Base-by-base conservation (phyloP, 2,797 vertebrate genomes). In the Poecilia wingei region DNA sequence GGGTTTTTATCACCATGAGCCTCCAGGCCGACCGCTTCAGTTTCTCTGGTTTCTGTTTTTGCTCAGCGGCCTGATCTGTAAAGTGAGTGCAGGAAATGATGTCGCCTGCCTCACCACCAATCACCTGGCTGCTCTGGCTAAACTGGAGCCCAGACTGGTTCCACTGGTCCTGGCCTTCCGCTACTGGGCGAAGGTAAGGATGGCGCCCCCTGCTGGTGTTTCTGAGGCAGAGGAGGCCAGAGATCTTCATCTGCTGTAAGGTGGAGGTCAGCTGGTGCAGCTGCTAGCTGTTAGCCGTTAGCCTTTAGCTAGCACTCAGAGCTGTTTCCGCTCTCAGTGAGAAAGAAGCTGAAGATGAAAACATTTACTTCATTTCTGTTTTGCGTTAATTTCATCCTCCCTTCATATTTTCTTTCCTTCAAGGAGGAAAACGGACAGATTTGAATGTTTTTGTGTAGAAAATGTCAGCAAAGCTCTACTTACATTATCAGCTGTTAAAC, bases 51-150 rank as follows among this genome's bases (percentile, higher is more conserved):
- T 45, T 72, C 2, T 88, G 71, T 88, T 2, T 68, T 22, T 86
- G 53, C 75, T 41, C 94, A 99, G 98, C 87, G 97, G 97, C 80
- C 95, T 99, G 88, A 88, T 95, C 20, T 99, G 98, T 85, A 98
- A 98, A 97, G 98, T 99, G 76, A 99, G 98, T 79, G 98, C 98
- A 72, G 98, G 98, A 77, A 99, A 99, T 80, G 97, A 99, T 7
- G 96, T 98, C 12, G 98, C 98, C 78, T 99, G 97, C 93, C 98
- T 99, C 94, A 99, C 98, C 84, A 98, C 97, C 91, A 98, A 98
- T 91, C 97, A 99, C 87, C 94, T 99, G 92, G 97, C 98, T 90
- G 96, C 97, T 1, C 92, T 99, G 84, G 96, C 96, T 49, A 97
- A 95, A 92, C 93, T 97, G 91, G 98, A 99, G 91, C 97, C 98